Evolutionary conservation across 2,113 vertebrate species (phyloP), one percentile per base, ranked within the genome.

Genomic region (Addax nasomaculatus): DNA sequence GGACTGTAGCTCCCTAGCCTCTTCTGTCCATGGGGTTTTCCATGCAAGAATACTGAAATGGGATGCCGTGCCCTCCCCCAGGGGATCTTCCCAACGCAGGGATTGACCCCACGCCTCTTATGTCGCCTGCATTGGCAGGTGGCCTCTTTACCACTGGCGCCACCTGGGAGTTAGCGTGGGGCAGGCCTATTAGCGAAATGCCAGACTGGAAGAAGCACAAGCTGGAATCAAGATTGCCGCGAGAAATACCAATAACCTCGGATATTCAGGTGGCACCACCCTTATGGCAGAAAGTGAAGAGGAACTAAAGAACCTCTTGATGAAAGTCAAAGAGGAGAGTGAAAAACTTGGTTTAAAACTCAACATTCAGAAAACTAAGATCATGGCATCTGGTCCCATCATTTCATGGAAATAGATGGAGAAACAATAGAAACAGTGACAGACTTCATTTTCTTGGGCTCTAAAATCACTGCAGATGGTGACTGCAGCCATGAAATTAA

Each of bases 61-160:
- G n/a, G 5, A 23, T 36, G 67, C 19, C 67, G 3, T 23, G 67
- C 10, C 19, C n/a, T 39, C 19, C 67, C 2, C 1, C n/a, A 70
- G 67, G 19, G 19, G 5, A 23, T 23, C n/a, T 70, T 70, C 19
- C 67, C n/a, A 6, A 70, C n/a, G 2, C 67, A 70, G n/a, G 10
- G 67, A 36, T 6, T 36, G 67, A 70, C n/a, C 67, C 64, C 67
- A 39, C 2, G 10, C 39, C 67, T 70, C 64, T 67, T 5, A 36
- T 3, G 2, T 23, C 17, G 1, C 64, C 19, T 36, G 64, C n/a
- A 36, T 1, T 23, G 9, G n/a, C 64, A 21, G 5, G n/a, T 2
- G 0, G 17, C 17, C 19, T 36, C 17, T 67, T 67, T 70, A 70
- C 64, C 64, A 5, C 33, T 67, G 21, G 33, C 7, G 1, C 64